These are phyloP conservation scores for Sebastes kiyomatsui DNA, from an alignment of 2,797 vertebrate genomes.

Conservation along the genomic window DNA sequence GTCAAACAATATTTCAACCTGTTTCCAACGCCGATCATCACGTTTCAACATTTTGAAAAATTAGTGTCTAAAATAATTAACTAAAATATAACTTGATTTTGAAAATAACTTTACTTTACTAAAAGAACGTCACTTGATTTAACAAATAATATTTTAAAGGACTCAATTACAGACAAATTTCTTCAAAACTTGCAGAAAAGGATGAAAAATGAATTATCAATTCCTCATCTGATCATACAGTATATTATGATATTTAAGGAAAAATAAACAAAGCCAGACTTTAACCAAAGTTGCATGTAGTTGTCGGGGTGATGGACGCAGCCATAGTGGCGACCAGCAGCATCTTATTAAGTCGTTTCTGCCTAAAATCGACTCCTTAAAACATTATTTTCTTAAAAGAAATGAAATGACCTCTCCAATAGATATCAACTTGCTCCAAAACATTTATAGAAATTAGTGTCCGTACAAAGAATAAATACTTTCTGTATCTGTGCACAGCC, in stretches of 20 bases:
- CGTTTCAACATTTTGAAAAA: neutral
- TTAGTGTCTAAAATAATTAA: neutral
- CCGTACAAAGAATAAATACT: neutral
- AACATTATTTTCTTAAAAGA: neutral
- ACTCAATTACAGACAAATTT: neutral
- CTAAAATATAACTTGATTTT: neutral
- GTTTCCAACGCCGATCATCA: neutral
- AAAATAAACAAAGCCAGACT: neutral
- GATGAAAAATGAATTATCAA: neutral
- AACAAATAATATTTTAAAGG: neutral
- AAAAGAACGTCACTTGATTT: neutral
- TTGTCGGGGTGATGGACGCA: no score
- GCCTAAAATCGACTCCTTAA: neutral
- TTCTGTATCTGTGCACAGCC: neutral
- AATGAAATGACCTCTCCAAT: fast-evolving
- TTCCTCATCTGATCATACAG: neutral
- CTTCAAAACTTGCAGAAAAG: neutral
- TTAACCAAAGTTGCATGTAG: neutral
- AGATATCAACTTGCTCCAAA: neutral
- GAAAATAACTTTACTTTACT: neutral
- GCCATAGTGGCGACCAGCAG: neutral
- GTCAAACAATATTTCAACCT: neutral
- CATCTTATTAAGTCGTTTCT: neutral
- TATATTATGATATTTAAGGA: neutral
- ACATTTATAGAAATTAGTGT: neutral